Conservation (phyloP, 1,140 invertebrate genomes). For the Cydia fagiglandana region DNA sequence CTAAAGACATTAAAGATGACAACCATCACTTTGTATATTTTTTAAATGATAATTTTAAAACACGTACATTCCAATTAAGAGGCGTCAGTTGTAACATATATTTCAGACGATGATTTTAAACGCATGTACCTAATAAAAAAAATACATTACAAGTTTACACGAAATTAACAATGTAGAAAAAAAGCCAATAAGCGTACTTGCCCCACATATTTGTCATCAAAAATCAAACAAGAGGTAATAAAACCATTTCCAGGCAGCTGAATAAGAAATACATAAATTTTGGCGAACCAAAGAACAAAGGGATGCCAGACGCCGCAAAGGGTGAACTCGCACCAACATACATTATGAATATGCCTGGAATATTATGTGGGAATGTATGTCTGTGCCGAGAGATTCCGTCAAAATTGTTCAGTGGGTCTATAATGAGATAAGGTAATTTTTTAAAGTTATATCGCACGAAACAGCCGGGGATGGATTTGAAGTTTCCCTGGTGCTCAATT, state of each 20-base stretch:
- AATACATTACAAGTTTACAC: not conserved
- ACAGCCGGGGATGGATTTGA: no score
- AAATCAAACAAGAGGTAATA: constrained; percentile 31
- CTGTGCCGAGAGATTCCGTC: not conserved
- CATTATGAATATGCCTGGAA: not conserved
- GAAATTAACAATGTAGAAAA: constrained; percentile 14
- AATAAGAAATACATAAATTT: constrained; percentile 30
- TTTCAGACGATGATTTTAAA: no score
- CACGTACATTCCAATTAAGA: no score
- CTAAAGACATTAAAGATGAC: no score
- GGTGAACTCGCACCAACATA: constrained; percentile 15
- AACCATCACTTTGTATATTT: no score
- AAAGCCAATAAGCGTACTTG: not conserved
- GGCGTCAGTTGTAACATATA: no score
- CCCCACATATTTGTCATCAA: constrained; percentile 4
- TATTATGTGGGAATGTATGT: not conserved
- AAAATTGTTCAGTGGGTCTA: not conserved
- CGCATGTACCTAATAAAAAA: no score
- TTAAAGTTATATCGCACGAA: no score
- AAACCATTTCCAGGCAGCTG: constrained; percentile 21
- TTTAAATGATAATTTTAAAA: no score
- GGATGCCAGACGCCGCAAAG: constrained; percentile 3
- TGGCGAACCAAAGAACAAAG: constrained; percentile 8
- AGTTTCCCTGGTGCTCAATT: no score
- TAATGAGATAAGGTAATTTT: no score